Conservation (phyloP, 2,888 invertebrate species). For the Isoperla grammatica region DNA sequence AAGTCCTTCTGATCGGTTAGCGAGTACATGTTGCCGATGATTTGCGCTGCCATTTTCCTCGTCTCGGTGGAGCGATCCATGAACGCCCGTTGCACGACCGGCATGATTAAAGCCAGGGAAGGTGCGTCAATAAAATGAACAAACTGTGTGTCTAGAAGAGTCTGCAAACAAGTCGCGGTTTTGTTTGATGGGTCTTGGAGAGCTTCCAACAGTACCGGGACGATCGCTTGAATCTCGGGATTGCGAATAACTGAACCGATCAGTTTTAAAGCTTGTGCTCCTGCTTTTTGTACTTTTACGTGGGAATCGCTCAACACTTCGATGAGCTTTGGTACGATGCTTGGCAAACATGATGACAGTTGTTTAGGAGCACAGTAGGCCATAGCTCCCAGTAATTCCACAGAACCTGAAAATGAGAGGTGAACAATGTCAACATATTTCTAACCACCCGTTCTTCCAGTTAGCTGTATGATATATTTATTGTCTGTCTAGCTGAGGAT, state of each 20-base stretch:
- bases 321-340: constrained; percentile 95
- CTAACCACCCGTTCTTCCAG: background rate
- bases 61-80: constrained; percentile 97
- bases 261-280: constrained; percentile 88
- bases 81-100: constrained; percentile 96
- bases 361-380: constrained; percentile 99
- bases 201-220: constrained; percentile 80
- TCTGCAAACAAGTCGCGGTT: constrained; percentile 89
- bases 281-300: constrained; percentile 94
- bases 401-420: constrained; percentile 60
- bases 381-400: constrained; percentile 95
- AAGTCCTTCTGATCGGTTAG: constrained; percentile 98
- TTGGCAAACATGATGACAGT: constrained; percentile 93
- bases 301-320: constrained; percentile 97
- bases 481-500: too few relatives aligned
- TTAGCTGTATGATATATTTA: too few relatives aligned
- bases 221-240: constrained; percentile 95
- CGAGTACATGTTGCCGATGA: constrained; percentile 99
- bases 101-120: constrained; percentile 97
- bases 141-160: constrained; percentile 90
- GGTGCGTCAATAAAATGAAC: constrained; percentile 99
- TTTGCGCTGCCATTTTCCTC: constrained; percentile 98
- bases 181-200: constrained; percentile 94
- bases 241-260: constrained; percentile 98
- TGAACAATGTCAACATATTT: background rate